A percentile compares a stretch with the other conserved stretches of the same genome.
Evolutionary conservation across 2,888 invertebrate species (phyloP).

Genomic region (Pharmacophagus antenor): DNA sequence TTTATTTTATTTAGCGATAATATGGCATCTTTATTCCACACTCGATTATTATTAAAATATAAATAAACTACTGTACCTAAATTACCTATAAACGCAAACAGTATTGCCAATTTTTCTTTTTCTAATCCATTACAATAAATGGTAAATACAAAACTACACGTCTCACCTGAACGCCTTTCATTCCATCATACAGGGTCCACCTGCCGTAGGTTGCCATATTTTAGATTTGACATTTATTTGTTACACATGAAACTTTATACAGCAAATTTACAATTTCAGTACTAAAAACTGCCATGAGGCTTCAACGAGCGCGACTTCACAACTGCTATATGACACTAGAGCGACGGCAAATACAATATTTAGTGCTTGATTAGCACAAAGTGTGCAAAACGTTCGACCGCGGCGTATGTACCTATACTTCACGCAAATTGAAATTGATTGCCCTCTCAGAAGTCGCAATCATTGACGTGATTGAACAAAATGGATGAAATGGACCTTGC

Average conservation of each 20-base stretch:
- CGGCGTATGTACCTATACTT: slow-evolving; percentile 35
- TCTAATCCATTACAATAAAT: background rate
- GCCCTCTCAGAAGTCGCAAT: slow-evolving; percentile 53
- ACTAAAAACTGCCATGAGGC: slow-evolving; percentile 37
- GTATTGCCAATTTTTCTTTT: background rate
- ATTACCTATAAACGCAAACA: background rate
- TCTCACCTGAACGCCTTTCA: slow-evolving; percentile 66
- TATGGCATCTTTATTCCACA: background rate
- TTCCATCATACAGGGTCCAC: slow-evolving; percentile 64
- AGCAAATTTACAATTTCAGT: slow-evolving; percentile 32
- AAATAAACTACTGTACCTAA: background rate
- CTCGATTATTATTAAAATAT: background rate
- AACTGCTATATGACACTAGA: slow-evolving; percentile 60
- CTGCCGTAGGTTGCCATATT: slow-evolving; percentile 66
- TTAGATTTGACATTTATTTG: slow-evolving; percentile 5
- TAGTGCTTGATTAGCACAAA: slow-evolving; percentile 77
- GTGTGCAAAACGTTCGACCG: slow-evolving; percentile 66
- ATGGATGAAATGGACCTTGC: slow-evolving; percentile 66
- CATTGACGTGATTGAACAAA: slow-evolving; percentile 71
- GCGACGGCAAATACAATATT: slow-evolving; percentile 63
- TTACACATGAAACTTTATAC: slow-evolving; percentile 31
- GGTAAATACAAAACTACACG: background rate
- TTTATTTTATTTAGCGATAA: background rate
- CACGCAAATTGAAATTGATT: slow-evolving; percentile 71
- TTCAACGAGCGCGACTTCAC: slow-evolving; percentile 46